phyloP scores from a whole-genome alignment of 1,140 invertebrate species.

The Caenorhabditis inopinata region DNA sequence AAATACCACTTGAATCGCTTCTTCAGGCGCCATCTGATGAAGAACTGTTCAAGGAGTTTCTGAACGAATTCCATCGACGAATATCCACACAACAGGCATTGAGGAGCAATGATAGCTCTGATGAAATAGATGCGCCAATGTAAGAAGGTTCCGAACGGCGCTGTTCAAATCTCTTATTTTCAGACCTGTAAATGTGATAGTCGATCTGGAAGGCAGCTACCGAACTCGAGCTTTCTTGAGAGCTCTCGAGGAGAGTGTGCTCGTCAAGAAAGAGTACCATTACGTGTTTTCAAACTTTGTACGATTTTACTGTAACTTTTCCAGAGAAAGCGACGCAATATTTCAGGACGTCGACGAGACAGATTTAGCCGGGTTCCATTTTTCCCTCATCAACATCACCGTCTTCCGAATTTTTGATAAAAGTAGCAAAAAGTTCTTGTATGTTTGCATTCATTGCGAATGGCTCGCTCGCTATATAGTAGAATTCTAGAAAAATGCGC shows the following conservation, averaged over 20 bases:
- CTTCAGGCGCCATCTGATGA: slow-evolving; percentile 32
- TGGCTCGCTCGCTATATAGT: too few relatives aligned
- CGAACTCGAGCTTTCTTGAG: slow-evolving; percentile 37
- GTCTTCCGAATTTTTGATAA: slow-evolving; percentile 44
- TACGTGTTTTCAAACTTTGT: slow-evolving; percentile 51
- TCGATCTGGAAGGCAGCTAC: slow-evolving; percentile 42
- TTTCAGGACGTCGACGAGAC: slow-evolving; percentile 43
- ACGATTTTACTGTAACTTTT: background rate
- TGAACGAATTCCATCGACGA: slow-evolving; percentile 44
- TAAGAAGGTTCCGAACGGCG: too few relatives aligned
- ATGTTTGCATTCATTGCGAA: background rate
- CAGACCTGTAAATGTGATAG: slow-evolving; percentile 44
- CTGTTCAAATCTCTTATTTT: too few relatives aligned
- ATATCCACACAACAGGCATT: slow-evolving; percentile 30
- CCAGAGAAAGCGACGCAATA: background rate
- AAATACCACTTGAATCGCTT: background rate
- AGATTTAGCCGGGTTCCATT: slow-evolving; percentile 39
- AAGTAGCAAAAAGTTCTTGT: slow-evolving; percentile 38
- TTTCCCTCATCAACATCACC: slow-evolving; percentile 47
- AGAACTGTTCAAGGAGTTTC: slow-evolving; percentile 41
- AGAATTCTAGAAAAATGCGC: slow-evolving; percentile 10
- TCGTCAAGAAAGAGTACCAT: slow-evolving; percentile 46
- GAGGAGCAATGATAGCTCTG: slow-evolving; percentile 21
- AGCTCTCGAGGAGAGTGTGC: slow-evolving; percentile 43
- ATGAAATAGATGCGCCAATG: slow-evolving; percentile 29